Conservation (phyloP, 53 echinoderm and acorn worm species). For the Patiria pectinifera region DNA sequence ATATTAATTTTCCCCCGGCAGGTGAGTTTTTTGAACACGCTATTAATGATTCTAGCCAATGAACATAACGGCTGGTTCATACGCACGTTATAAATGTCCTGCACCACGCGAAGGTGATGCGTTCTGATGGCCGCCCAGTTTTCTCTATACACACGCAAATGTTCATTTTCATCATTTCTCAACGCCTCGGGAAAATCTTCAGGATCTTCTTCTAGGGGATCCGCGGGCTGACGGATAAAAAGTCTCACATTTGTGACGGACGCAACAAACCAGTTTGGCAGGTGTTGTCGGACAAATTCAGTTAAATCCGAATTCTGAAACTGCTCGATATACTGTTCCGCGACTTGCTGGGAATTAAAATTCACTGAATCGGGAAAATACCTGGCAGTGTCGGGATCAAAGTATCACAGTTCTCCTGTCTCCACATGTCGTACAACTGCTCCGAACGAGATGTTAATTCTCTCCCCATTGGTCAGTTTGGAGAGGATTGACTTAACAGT, state of each 20-base stretch:
- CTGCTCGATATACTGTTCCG: background rate
- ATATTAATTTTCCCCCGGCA: slow-evolving; percentile 24
- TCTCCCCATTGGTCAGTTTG: background rate
- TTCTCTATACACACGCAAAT: background rate
- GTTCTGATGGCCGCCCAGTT: slow-evolving; percentile 30
- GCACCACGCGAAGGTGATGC: slow-evolving; percentile 19
- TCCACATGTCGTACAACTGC: background rate
- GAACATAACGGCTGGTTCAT: background rate
- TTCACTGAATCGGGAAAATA: background rate
- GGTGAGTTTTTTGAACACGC: background rate
- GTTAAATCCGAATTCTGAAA: background rate
- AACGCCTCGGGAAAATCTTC: background rate
- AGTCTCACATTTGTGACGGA: background rate
- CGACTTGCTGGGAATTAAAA: background rate
- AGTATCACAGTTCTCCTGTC: background rate
- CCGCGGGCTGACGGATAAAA: background rate
- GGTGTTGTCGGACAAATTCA: background rate
- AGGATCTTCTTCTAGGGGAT: background rate
- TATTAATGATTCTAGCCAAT: background rate
- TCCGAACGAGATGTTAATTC: background rate
- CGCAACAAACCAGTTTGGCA: background rate
- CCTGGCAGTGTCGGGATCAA: background rate
- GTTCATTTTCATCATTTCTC: background rate
- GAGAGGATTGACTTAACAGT: background rate
- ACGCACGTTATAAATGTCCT: slow-evolving; percentile 46